Evolutionary conservation across 1,140 invertebrate genomes (phyloP).

Genomic region (Doryteuthis pealeii): DNA sequence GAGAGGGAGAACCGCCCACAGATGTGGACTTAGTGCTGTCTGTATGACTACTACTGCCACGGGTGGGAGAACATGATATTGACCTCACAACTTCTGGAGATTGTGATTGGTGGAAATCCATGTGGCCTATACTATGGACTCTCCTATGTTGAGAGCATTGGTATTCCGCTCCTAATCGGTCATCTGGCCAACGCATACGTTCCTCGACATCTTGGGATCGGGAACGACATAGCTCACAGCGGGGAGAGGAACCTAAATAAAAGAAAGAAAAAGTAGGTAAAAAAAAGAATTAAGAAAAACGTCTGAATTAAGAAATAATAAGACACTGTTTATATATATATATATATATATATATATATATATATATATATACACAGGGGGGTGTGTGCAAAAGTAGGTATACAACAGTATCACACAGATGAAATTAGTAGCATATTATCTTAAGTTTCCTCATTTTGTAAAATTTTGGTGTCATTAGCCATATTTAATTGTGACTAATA

Average conservation of each 20-base stretch:
- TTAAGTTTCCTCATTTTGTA: too few species aligned
- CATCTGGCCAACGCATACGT: constrained; percentile 10
- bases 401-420: too few species aligned
- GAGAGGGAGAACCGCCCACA: constrained; percentile 13
- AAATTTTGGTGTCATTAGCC: too few species aligned
- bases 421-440: too few species aligned
- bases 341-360: too few species aligned
- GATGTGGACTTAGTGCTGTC: constrained; percentile 2
- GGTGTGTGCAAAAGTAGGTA: too few species aligned
- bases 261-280: neutral
- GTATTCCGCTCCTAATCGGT: constrained; percentile 10
- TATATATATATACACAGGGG: too few species aligned
- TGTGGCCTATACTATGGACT: constrained; percentile 52
- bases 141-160: constrained; percentile 46
- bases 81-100: constrained; percentile 39
- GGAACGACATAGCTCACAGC: constrained; percentile 10
- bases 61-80: constrained; percentile 43
- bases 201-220: constrained; percentile 12
- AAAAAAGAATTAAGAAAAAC: too few species aligned
- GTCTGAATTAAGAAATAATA: too few species aligned
- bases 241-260: neutral
- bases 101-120: constrained; percentile 35
- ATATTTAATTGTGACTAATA: too few species aligned
- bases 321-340: too few species aligned
- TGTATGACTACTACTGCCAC: constrained; percentile 15